phyloP scores from a whole-genome alignment of 2,797 vertebrate genomes.

The Petrocephalus sullivani region DNA sequence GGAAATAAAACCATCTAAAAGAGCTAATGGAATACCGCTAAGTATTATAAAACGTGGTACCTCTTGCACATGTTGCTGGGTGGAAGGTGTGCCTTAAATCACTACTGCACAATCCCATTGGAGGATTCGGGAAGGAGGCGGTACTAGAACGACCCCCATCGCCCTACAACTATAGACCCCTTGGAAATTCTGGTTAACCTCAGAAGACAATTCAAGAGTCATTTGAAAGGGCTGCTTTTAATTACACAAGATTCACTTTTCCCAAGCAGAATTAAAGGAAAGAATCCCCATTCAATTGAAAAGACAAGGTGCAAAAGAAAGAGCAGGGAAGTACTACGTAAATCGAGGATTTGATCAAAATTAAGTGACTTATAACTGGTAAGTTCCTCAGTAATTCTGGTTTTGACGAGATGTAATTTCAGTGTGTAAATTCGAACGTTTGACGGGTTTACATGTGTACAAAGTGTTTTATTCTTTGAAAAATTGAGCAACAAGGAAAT shows the following conservation, averaged over 20 bases:
- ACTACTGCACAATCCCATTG: background rate
- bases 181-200: background rate
- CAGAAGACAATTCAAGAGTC: background rate
- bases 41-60: background rate
- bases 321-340: background rate
- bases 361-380: slow-evolving; percentile 1
- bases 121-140: background rate
- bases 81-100: slow-evolving; percentile 9
- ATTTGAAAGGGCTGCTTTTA: background rate
- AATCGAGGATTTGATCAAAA: background rate
- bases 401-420: background rate
- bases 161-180: background rate
- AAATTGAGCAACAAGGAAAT: background rate
- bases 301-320: background rate
- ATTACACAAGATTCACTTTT: background rate
- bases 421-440: background rate
- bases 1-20: background rate
- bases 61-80: background rate
- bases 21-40: background rate
- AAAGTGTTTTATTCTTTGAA: background rate
- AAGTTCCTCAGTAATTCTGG: background rate
- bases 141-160: background rate
- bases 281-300: background rate
- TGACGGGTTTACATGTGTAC: background rate
- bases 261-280: background rate